These are phyloP conservation scores for Onychomys torridus DNA, from an alignment of 2,797 vertebrate genomes.

Conservation along the genomic window DNA sequence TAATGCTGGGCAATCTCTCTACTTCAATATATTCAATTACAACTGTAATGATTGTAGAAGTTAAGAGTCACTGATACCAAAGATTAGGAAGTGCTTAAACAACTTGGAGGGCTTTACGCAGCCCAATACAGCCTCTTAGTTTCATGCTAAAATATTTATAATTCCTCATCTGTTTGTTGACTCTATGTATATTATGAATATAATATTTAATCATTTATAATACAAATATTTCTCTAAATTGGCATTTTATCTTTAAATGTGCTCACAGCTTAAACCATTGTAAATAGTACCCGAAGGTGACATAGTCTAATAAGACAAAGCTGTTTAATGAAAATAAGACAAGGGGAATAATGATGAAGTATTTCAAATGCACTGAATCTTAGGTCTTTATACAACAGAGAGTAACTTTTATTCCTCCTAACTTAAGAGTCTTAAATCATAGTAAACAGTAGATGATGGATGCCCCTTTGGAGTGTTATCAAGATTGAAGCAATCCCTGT, in stretches of 20 bases:
- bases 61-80: neutral
- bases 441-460: neutral
- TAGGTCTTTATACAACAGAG: neutral
- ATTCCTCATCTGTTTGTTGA: neutral
- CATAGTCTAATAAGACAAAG: neutral
- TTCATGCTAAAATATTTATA: neutral
- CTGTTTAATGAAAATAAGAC: neutral
- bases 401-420: neutral
- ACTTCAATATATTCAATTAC: neutral
- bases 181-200: neutral
- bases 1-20: neutral
- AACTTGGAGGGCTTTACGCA: neutral
- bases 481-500: neutral
- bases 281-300: neutral
- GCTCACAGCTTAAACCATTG: neutral
- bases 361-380: neutral
- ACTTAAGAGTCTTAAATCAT: neutral
- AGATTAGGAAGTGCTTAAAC: neutral
- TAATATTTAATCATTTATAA: slow-evolving; percentile 11
- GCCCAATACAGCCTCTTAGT: neutral
- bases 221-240: neutral
- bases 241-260: neutral
- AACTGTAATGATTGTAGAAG: neutral
- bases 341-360: neutral
- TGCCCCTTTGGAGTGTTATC: neutral